Conservation (phyloP, 2,113 vertebrate genomes). For the Rafetus swinhoei region DNA sequence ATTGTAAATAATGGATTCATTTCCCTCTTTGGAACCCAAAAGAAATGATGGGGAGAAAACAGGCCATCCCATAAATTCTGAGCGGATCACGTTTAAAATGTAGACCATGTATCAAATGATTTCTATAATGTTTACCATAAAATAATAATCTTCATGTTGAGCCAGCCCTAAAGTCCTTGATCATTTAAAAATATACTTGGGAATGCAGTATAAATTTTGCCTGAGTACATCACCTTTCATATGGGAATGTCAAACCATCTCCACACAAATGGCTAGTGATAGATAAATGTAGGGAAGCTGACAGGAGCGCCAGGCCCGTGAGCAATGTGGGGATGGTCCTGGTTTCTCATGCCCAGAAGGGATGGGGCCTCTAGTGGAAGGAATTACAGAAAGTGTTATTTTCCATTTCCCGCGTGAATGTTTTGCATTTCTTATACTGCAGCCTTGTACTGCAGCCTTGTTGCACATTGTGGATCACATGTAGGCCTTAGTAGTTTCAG, state of each 20-base stretch:
- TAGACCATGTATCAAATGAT: neutral
- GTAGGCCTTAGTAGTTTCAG: neutral
- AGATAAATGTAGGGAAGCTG: neutral
- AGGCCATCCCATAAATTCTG: neutral
- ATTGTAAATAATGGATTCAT: neutral
- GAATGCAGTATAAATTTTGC: neutral
- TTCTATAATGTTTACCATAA: neutral
- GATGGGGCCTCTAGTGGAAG: too few species aligned
- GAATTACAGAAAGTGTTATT: neutral
- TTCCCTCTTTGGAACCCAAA: neutral
- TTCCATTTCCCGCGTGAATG: neutral
- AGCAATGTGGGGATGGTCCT: too few species aligned
- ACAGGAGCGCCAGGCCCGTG: too few species aligned
- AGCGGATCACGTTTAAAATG: neutral
- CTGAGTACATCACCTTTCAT: neutral
- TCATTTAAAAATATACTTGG: neutral
- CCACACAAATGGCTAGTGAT: neutral
- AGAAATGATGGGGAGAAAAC: neutral
- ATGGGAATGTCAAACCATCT: neutral
- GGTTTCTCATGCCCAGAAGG: neutral
- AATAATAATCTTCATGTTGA: neutral
- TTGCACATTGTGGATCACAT: neutral
- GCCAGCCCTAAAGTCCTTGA: neutral
- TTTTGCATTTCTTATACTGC: neutral
- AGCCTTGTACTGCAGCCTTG: neutral